Evolutionary conservation across 2,797 vertebrate genomes (phyloP).

Genomic region (Pipistrellus pygmaeus): DNA sequence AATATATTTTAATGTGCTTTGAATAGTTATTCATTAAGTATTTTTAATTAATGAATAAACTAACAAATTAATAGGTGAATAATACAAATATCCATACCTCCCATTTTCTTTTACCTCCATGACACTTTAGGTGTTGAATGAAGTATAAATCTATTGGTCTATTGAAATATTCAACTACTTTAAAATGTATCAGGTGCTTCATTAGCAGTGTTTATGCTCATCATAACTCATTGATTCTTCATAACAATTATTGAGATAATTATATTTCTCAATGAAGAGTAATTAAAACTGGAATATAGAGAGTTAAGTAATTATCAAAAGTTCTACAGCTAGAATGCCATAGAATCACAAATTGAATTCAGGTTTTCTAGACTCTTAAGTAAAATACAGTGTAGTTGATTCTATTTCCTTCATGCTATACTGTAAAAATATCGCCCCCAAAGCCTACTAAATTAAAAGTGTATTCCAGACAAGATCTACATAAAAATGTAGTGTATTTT

Average conservation of each 20-base stretch:
- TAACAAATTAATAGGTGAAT: not conserved
- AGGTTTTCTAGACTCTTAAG: not conserved
- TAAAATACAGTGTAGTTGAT: not conserved
- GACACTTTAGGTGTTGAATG: not conserved
- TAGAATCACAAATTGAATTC: not conserved
- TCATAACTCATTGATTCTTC: conserved; percentile 31
- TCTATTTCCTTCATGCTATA: not conserved
- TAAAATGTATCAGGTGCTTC: not conserved
- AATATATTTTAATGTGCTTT: not conserved
- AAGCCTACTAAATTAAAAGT: not conserved
- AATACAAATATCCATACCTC: not conserved
- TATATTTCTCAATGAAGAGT: conserved; percentile 25
- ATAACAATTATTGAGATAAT: not conserved
- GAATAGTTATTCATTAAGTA: conserved; percentile 26
- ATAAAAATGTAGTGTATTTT: conserved; percentile 73
- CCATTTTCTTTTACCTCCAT: not conserved
- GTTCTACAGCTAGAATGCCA: not conserved
- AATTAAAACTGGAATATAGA: conserved; percentile 25
- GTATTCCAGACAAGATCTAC: not conserved
- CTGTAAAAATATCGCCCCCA: not conserved
- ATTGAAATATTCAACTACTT: not conserved
- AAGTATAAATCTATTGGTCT: conserved; percentile 18
- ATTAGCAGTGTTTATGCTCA: conserved; percentile 36
- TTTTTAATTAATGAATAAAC: conserved; percentile 10
- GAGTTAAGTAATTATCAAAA: conserved; percentile 23